Evolutionary conservation across 2,888 invertebrate genomes (phyloP).

Genomic region (Anthophora plumipes): DNA sequence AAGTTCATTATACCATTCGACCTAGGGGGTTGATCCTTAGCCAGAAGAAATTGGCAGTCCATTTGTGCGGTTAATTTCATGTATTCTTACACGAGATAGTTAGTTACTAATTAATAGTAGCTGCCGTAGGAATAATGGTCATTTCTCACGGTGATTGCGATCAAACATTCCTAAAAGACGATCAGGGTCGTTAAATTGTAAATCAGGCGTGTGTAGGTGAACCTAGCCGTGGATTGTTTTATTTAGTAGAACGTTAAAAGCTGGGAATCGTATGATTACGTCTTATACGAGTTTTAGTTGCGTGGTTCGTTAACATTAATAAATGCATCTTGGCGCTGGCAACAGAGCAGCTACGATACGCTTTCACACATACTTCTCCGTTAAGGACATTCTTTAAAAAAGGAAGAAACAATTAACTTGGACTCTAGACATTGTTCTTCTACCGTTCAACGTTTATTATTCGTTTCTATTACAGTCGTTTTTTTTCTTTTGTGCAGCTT

Average conservation of each 20-base stretch:
- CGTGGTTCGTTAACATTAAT: slow-evolving; percentile 62
- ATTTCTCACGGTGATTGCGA: slow-evolving; percentile 66
- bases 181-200: slow-evolving; percentile 59
- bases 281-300: slow-evolving; percentile 53
- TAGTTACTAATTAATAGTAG: slow-evolving; percentile 69
- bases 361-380: slow-evolving; percentile 29
- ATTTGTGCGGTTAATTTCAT: slow-evolving; percentile 46
- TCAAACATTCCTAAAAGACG: slow-evolving; percentile 59
- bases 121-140: slow-evolving; percentile 47
- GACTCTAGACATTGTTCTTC: slow-evolving; percentile 6
- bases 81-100: slow-evolving; percentile 50
- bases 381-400: slow-evolving; percentile 12
- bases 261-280: slow-evolving; percentile 67
- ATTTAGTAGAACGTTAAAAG: slow-evolving; percentile 60
- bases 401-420: slow-evolving; percentile 27
- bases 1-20: slow-evolving; percentile 53
- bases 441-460: background rate
- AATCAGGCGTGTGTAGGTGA: slow-evolving; percentile 24
- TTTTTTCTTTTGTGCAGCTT: background rate
- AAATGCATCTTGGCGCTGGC: slow-evolving; percentile 29
- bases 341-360: slow-evolving; percentile 12
- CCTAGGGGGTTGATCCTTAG: slow-evolving; percentile 11
- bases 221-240: slow-evolving; percentile 51
- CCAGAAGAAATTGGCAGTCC: slow-evolving; percentile 55
- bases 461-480: background rate